Base-by-base conservation (phyloP, 2,113 vertebrate genomes). In the Sebastes schlegelii region DNA sequence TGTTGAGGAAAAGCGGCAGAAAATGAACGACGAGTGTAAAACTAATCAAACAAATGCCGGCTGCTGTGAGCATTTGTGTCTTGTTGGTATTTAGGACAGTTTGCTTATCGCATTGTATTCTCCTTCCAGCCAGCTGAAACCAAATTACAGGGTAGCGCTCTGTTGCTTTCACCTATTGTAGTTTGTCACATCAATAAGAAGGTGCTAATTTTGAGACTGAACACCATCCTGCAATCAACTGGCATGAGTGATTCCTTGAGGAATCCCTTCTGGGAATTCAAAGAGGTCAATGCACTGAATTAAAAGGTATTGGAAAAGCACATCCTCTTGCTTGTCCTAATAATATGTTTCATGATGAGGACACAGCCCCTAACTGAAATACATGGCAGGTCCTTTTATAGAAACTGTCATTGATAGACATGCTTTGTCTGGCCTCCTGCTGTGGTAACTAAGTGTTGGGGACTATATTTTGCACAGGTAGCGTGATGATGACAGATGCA, bases 381-480 rank as follows among this genome's bases (percentile, higher is more conserved):
- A 78, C 51, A 63, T 57, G 48, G 48, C 77, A 65, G 71, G 10
- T 62, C 19, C 4, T 17, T 52, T 71, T 0, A 49, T 17, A 17
- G 43, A 55, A 61, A 16, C 0, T 26, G 45, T 57, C n/a, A 21
- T 34, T 52, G 43, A 74, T 3, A 46, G 60, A 58, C 46, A 0
- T 16, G 16, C 34, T 74, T 14, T 45, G 23, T 40, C 64, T 54
- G 7, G 16, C 42, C 1, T 60, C 63, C 57, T 12, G 26, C n/a
- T 71, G 60, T 45, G 13, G 9, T 60, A 58, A 63, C 49, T 2
- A 43, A 49, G 48, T 66, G 65, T 66, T 8, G 13, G 8, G 10
- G 17, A 60, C 69, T 54, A 42, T 67, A 73, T 88, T 78, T 80
- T 74, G 13, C 46, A 34, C 58, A 63, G 34, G 43, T 60, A 74